Evolutionary conservation across 2,888 invertebrate species (phyloP), one percentile per base, ranked within the genome.

Genomic region (Agrochola circellaris): DNA sequence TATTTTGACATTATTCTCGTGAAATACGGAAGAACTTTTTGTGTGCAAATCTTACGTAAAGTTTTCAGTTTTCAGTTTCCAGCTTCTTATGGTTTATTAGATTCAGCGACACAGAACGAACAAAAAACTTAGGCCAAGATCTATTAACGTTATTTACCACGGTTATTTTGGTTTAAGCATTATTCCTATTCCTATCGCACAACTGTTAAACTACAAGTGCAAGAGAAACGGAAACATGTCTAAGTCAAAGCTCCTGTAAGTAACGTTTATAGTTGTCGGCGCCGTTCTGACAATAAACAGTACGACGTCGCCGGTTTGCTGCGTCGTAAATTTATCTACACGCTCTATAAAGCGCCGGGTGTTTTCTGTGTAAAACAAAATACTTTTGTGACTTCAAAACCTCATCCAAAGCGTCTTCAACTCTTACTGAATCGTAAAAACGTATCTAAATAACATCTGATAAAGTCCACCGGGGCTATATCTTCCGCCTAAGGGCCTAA

Each of bases 401-500:
- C 13, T 62, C 48, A 62, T 15, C 42, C 2, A 60, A 30, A 77
- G 45, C 38, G 56, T 23, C 23, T 26, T 42, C 54, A 73, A 79
- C 42, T 58, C 26, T 77, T 70, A 71, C 48, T 38, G 48, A 77
- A 51, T 62, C 34, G 51, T 83, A 81, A 78, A 48, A 70, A 66
- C 51, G 26, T 72, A 81, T n/a, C 26, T 82, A 82, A 82, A 76
- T 65, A 75, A 60, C 20, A 42, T 54, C 54, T 77, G 54, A 61
- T 51, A 51, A 5, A 64, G 76, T 64, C 34, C 67, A 23, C 20
- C 9, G n/a, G 75, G 56, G 76, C 5, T 6, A 30, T 5, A 20
- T 60, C 34, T 54, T 30, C 20, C 20, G 17, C 7, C 13, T 9
- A 0, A 4, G 45, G 13, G 7, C 1, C 9, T 38, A 0, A 17